A percentile compares a stretch with the other conserved stretches of the same genome.
Evolutionary conservation across 1,140 invertebrate genomes (phyloP).

Genomic region (Phortica variegata): DNA sequence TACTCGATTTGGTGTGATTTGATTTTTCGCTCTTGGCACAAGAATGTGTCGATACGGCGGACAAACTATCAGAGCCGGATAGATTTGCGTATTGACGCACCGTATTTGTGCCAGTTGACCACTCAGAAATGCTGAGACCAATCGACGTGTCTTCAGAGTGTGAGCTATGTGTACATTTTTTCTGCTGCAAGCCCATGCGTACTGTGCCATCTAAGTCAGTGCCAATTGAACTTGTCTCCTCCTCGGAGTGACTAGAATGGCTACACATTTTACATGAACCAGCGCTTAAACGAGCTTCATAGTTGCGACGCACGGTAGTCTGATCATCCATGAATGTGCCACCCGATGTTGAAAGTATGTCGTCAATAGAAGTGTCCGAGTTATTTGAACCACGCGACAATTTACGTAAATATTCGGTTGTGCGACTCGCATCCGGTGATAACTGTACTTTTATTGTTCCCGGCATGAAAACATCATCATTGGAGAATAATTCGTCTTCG

Average conservation of each 20-base stretch:
- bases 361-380: conserved; percentile 65
- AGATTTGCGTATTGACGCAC: conserved; percentile 74
- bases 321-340: conserved; percentile 56
- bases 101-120: conserved; percentile 79
- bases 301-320: conserved; percentile 47
- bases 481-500: conserved; percentile 65
- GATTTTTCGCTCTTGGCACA: conserved; percentile 66
- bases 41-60: conserved; percentile 62
- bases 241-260: conserved; percentile 68
- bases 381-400: conserved; percentile 66
- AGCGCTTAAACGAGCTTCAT: conserved; percentile 51
- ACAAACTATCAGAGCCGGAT: conserved; percentile 65
- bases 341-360: conserved; percentile 59
- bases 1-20: conserved; percentile 61
- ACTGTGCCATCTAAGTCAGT: conserved; percentile 78
- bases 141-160: conserved; percentile 83
- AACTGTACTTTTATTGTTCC: conserved; percentile 61
- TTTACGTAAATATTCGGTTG: conserved; percentile 56
- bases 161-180: conserved; percentile 73
- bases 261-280: conserved; percentile 63
- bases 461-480: conserved; percentile 67
- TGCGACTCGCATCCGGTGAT: conserved; percentile 59
- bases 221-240: conserved; percentile 67
- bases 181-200: conserved; percentile 72
- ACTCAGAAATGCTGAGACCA: conserved; percentile 78